Percentiles rank a stretch among this genome's conserved stretches.
Evolutionary conservation across 1,140 invertebrate species (phyloP).

Genomic region (Rhagoletis zephyria): DNA sequence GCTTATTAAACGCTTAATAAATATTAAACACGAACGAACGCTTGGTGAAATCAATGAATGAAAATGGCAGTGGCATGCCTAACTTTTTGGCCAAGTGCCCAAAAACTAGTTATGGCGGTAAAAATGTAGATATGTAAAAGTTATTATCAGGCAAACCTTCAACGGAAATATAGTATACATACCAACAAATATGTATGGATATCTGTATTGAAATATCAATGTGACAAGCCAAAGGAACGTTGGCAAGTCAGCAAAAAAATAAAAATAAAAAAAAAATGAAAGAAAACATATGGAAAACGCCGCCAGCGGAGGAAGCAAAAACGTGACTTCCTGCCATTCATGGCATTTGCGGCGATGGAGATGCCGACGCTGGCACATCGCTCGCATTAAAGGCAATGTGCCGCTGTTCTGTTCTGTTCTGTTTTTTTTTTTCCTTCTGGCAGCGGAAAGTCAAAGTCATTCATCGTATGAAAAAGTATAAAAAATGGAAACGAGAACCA

Average conservation of each 20-base stretch:
- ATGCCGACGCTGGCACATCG: constrained; percentile 19
- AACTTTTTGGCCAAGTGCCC: constrained; percentile 11
- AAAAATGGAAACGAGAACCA: constrained; percentile 16
- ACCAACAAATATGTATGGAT: background rate
- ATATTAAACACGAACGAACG: constrained; percentile 29
- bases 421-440: background rate
- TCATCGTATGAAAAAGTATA: background rate
- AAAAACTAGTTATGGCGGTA: constrained; percentile 24
- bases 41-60: constrained; percentile 38
- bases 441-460: constrained; percentile 51
- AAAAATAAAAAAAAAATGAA: constrained; percentile 40
- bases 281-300: constrained; percentile 34
- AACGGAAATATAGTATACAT: background rate
- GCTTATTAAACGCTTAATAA: constrained; percentile 8
- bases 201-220: background rate
- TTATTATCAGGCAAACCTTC: background rate
- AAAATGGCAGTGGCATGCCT: constrained; percentile 5
- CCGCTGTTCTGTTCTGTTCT: background rate
- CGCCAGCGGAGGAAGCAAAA: constrained; percentile 54
- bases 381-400: constrained; percentile 17
- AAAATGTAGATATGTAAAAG: background rate
- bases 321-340: constrained; percentile 56
- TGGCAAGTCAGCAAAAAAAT: background rate
- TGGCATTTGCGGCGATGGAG: constrained; percentile 18
- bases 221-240: background rate